phyloP scores from a whole-genome alignment of 2,797 vertebrate species.

The Cryptoblepharus egeriae region DNA sequence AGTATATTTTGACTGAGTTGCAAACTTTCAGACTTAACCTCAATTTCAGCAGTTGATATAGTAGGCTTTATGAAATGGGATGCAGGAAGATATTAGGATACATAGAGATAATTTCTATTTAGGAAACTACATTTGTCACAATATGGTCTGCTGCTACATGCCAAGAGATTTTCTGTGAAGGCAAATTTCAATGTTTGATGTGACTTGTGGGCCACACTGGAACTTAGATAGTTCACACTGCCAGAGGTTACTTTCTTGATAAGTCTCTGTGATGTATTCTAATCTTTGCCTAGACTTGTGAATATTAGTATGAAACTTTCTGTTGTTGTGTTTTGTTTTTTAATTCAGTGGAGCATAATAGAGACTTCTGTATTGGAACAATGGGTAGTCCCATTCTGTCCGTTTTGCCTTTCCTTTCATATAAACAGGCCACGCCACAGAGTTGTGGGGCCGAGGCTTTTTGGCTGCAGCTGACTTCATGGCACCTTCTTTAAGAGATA shows the following conservation, averaged over 20 bases:
- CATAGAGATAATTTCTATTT: neutral
- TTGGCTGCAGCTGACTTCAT: slow-evolving; percentile 76
- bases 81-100: neutral
- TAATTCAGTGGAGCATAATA: slow-evolving; percentile 41
- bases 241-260: slow-evolving; percentile 19
- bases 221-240: slow-evolving; percentile 3
- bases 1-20: neutral
- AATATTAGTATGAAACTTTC: neutral
- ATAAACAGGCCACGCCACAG: slow-evolving; percentile 68
- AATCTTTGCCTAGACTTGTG: slow-evolving; percentile 12
- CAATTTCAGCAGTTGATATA: neutral
- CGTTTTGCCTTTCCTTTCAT: slow-evolving; percentile 37
- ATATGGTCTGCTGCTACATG: neutral
- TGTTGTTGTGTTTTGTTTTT: neutral
- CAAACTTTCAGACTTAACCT: neutral
- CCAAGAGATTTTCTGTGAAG: neutral
- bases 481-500: slow-evolving; percentile 87
- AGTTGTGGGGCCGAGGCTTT: slow-evolving; percentile 72
- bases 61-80: slow-evolving; percentile 13
- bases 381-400: slow-evolving; percentile 47
- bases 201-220: slow-evolving; percentile 29
- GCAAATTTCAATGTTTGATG: slow-evolving; percentile 4
- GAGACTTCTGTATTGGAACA: slow-evolving; percentile 34
- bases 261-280: neutral
- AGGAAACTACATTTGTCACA: neutral